Conservation (phyloP, 2,113 vertebrate genomes). For the Crotalus helleri region DNA sequence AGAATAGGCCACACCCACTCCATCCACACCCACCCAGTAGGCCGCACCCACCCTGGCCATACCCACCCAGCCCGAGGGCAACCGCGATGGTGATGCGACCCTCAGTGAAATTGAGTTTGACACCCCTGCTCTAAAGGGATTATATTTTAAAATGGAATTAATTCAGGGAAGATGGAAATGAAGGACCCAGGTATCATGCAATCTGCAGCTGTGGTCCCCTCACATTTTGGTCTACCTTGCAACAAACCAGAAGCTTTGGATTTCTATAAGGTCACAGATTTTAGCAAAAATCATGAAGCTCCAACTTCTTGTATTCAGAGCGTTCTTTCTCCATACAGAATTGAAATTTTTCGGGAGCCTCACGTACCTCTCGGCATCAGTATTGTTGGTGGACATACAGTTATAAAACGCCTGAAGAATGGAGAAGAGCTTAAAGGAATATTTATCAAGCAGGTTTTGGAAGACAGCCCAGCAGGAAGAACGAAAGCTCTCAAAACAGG, state of each 20-base stretch:
- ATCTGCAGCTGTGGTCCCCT: neutral
- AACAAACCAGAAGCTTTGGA: neutral
- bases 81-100: no score
- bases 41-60: no score
- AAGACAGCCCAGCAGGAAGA: conserved; percentile 85
- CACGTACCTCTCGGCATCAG: conserved; percentile 90
- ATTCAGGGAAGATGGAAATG: neutral
- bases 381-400: conserved; percentile 90
- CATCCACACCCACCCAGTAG: no score
- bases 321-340: conserved; percentile 64
- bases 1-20: no score
- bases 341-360: conserved; percentile 87
- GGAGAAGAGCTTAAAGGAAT: conserved; percentile 97
- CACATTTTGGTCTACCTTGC: neutral
- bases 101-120: no score
- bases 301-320: neutral
- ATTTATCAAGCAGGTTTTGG: conserved; percentile 95
- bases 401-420: conserved; percentile 94
- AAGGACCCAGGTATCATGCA: neutral
- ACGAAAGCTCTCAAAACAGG: conserved; percentile 87
- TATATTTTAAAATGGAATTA: neutral
- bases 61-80: no score
- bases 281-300: neutral
- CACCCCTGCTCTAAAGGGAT: neutral
- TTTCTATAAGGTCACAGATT: neutral